Evolutionary conservation across 64 coral and sea anemone genomes (phyloP).

Genomic region (Hydrozoanthus tunicans): DNA sequence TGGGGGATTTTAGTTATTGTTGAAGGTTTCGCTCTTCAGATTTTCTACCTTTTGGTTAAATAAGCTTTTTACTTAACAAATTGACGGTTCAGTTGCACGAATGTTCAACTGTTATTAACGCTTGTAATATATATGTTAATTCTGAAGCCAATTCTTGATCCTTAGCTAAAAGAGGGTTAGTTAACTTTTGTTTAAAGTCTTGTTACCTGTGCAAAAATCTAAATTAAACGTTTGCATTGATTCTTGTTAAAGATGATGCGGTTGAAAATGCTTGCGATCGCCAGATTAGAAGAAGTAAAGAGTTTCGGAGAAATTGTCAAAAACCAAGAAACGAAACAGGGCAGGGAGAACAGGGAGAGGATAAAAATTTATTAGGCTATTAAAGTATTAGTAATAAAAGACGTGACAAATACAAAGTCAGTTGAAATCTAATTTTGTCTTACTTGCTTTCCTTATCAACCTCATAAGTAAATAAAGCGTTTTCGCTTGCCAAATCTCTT

Average conservation of each 20-base stretch:
- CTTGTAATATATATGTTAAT: conserved; percentile 52
- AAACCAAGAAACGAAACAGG: too few species aligned
- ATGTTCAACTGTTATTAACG: conserved; percentile 1
- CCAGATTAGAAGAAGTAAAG: too few species aligned
- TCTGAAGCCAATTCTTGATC: not conserved
- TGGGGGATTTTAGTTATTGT: conserved; percentile 53
- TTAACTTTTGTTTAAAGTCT: not conserved
- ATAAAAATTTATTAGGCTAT: too few species aligned
- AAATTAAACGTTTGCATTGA: too few species aligned
- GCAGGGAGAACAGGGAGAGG: too few species aligned
- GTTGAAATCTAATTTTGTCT: not conserved
- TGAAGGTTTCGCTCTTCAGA: conserved; percentile 27
- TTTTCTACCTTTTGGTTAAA: conserved; percentile 37
- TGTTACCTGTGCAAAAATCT: not conserved
- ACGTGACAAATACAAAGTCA: not conserved
- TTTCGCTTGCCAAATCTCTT: not conserved
- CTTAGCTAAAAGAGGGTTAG: not conserved
- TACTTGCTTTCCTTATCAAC: not conserved
- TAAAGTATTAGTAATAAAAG: too few species aligned
- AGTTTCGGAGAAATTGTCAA: too few species aligned
- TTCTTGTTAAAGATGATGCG: too few species aligned
- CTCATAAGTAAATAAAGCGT: not conserved
- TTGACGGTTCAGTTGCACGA: conserved; percentile 44
- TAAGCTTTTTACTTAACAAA: conserved; percentile 36
- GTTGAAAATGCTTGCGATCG: too few species aligned